These are phyloP conservation scores for Panzeria rudis DNA, from an alignment of 2,888 invertebrate genomes.

Conservation along the genomic window DNA sequence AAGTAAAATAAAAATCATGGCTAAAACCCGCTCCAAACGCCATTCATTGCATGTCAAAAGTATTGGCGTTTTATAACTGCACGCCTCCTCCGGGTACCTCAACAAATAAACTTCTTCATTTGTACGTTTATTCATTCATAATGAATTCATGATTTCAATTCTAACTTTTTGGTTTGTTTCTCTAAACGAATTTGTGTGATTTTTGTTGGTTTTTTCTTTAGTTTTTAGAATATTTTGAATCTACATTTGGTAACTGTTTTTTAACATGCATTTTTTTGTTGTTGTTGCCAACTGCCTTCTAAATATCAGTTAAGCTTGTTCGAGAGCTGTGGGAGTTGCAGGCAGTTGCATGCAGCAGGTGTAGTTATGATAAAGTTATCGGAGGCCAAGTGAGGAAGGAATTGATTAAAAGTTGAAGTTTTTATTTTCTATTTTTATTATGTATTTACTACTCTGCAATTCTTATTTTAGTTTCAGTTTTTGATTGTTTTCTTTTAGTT, in stretches of 20 bases:
- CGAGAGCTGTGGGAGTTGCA: background rate
- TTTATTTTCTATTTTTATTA: constrained; percentile 9
- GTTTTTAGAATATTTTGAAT: constrained; percentile 50
- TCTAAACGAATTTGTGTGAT: constrained; percentile 61
- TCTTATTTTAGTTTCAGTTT: constrained; percentile 26
- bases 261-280: constrained; percentile 56
- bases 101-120: constrained; percentile 50
- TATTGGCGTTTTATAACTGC: constrained; percentile 69
- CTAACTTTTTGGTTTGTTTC: constrained; percentile 61
- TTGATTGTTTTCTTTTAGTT: constrained; percentile 29
- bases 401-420: constrained; percentile 62
- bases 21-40: background rate
- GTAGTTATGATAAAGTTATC: constrained; percentile 25
- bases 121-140: constrained; percentile 59
- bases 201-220: constrained; percentile 26
- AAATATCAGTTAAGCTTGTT: background rate
- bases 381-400: constrained; percentile 40
- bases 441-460: constrained; percentile 14
- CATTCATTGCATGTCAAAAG: constrained; percentile 59
- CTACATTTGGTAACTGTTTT: constrained; percentile 60
- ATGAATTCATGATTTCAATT: constrained; percentile 72
- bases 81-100: constrained; percentile 61
- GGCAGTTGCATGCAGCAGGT: constrained; percentile 29
- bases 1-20: constrained; percentile 28
- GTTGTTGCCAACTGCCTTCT: background rate